These are phyloP conservation scores for Phataginus tetradactyla DNA, from an alignment of 2,797 vertebrate species.

Conservation along the genomic window DNA sequence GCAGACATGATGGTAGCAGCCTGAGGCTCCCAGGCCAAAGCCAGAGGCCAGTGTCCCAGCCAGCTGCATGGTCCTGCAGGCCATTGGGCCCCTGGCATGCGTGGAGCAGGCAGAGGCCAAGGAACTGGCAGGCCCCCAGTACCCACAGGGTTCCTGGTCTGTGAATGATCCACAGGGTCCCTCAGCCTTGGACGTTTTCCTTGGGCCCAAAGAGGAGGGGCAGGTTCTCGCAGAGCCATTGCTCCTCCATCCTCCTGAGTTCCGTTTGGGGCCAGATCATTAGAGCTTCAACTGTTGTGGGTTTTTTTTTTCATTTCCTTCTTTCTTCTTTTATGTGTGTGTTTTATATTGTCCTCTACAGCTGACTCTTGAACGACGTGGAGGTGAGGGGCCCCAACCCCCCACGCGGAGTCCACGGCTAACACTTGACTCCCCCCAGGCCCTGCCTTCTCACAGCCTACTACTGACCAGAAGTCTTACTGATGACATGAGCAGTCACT, in stretches of 20 bases:
- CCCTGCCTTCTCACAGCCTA: no score
- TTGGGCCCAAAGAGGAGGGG: background rate
- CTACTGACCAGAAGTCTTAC: no score
- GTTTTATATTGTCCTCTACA: background rate
- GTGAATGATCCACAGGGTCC: background rate
- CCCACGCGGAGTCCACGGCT: no score
- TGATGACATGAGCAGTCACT: no score
- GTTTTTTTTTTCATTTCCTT: background rate
- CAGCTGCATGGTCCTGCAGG: no score
- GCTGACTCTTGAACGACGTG: no score
- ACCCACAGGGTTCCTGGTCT: background rate
- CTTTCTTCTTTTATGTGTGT: background rate
- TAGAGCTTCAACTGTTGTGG: background rate
- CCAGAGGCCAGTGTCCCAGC: background rate
- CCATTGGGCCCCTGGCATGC: background rate
- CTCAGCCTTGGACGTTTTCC: background rate
- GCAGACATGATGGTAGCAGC: background rate
- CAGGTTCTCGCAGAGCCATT: no score
- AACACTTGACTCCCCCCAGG: no score
- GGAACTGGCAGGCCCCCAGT: fast-evolving
- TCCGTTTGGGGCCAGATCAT: background rate
- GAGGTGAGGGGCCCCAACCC: no score
- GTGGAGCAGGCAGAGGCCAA: no score
- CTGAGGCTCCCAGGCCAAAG: no score
- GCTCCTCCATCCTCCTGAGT: no score